Conservation (phyloP, 30 jellyfish, hydroid and myxozoan species). For the Clytia hemisphaerica region DNA sequence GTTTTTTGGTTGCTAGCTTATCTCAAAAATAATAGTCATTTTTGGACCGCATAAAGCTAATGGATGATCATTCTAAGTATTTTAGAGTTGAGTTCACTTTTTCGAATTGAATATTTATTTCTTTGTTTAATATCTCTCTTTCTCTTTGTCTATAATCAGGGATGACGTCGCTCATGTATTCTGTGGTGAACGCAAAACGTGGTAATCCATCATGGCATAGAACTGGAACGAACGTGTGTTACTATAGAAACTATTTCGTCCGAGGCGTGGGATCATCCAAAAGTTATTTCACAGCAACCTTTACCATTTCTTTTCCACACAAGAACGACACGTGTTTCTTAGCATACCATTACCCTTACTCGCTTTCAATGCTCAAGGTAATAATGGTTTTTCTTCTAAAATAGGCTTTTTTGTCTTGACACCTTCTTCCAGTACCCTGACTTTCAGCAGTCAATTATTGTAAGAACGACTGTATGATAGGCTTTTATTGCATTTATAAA, state of each 20-base stretch:
- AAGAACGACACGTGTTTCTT: slow-evolving; percentile 74
- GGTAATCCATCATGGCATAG: slow-evolving; percentile 95
- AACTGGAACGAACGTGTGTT: slow-evolving; percentile 72
- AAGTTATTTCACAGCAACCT: slow-evolving; percentile 77
- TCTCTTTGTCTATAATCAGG: slow-evolving; percentile 30
- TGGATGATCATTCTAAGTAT: neutral
- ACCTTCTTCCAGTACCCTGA: too few relatives aligned
- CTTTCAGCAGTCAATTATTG: too few relatives aligned
- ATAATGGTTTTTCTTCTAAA: too few relatives aligned
- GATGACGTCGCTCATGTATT: slow-evolving; percentile 84
- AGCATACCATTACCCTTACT: slow-evolving; percentile 89
- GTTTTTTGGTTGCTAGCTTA: too few relatives aligned
- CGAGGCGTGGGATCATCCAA: slow-evolving; percentile 27
- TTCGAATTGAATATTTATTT: too few relatives aligned
- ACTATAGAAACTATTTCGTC: slow-evolving; percentile 67
- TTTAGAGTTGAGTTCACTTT: neutral
- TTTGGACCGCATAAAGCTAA: too few relatives aligned
- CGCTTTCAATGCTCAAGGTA: slow-evolving; percentile 68
- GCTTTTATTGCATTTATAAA: too few relatives aligned
- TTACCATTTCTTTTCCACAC: slow-evolving; percentile 65
- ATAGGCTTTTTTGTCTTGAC: too few relatives aligned
- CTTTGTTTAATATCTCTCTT: neutral
- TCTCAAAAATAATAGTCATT: too few relatives aligned
- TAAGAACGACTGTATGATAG: too few relatives aligned
- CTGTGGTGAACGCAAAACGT: slow-evolving; percentile 51